Evolutionary conservation across 2,888 invertebrate species (phyloP).

Genomic region (Aphidius colemani): DNA sequence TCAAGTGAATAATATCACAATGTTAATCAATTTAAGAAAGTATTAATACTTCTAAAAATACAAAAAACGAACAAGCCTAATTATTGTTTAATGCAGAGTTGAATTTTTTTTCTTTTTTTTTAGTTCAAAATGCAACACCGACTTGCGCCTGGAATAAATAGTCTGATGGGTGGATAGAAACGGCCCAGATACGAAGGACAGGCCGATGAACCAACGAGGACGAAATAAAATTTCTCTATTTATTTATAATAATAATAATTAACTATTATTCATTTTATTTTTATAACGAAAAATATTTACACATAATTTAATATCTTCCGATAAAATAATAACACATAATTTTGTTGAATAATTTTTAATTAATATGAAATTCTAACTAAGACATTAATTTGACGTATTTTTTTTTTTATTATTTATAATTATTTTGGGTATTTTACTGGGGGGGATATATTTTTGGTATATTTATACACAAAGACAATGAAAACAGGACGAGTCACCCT

Average conservation of each 20-base stretch:
- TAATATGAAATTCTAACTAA: no score
- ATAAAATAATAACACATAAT: no score
- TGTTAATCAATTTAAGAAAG: not conserved
- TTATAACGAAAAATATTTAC: no score
- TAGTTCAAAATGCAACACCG: constrained; percentile 38
- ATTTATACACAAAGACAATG: not conserved
- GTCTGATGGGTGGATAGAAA: constrained; percentile 48
- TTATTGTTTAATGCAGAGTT: constrained; percentile 5
- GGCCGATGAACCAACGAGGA: constrained; percentile 47
- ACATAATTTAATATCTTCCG: no score
- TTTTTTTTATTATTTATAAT: not conserved
- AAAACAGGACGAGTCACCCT: not conserved
- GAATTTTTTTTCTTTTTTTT: not conserved
- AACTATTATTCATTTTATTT: no score
- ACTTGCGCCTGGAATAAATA: constrained; percentile 39
- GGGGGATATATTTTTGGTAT: not conserved
- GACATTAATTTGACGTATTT: not conserved
- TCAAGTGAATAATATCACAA: no score
- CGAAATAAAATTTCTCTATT: constrained; percentile 26
- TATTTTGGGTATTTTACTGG: not conserved
- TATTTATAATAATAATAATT: no score
- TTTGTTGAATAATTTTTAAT: no score
- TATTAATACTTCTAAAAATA: not conserved
- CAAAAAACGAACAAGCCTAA: not conserved
- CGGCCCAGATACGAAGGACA: constrained; percentile 52